Conservation (phyloP, 2,797 vertebrate species). For the Steatocranus sp. region DNA sequence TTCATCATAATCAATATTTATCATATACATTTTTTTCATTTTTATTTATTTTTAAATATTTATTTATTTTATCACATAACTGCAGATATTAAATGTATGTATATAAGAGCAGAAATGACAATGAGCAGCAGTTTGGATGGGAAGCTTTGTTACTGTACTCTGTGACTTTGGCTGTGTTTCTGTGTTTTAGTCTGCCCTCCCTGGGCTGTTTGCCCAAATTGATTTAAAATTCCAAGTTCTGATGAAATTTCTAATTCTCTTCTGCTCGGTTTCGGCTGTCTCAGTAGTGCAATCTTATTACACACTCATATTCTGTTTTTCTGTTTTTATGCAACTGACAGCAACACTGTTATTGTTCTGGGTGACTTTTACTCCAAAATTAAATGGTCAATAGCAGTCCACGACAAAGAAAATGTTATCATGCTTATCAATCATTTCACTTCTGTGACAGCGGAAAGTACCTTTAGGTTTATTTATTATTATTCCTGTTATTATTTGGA, state of each 20-base stretch:
- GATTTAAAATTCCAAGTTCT: not conserved
- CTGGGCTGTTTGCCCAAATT: not conserved
- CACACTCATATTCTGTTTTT: constrained; percentile 8
- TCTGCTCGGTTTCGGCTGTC: not conserved
- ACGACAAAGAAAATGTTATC: not conserved
- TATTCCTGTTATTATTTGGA: not conserved
- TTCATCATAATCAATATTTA: not conserved
- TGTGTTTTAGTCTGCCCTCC: not conserved
- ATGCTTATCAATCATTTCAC: constrained; percentile 12
- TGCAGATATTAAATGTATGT: not conserved
- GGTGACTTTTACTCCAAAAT: constrained; percentile 20
- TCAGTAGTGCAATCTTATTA: not conserved
- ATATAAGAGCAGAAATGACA: constrained; percentile 8
- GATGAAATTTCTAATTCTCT: constrained; percentile 23
- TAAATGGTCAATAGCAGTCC: constrained; percentile 18
- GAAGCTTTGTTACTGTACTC: not conserved
- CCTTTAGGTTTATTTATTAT: not conserved
- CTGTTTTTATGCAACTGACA: constrained; percentile 10
- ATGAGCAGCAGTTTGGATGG: not conserved
- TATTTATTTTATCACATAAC: not conserved
- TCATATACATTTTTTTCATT: not conserved
- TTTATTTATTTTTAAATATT: not conserved
- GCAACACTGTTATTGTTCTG: not conserved
- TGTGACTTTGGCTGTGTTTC: not conserved
- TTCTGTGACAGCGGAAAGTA: not conserved